Conservation (phyloP, 2,113 vertebrate genomes). For the Alexandromys fortis region DNA sequence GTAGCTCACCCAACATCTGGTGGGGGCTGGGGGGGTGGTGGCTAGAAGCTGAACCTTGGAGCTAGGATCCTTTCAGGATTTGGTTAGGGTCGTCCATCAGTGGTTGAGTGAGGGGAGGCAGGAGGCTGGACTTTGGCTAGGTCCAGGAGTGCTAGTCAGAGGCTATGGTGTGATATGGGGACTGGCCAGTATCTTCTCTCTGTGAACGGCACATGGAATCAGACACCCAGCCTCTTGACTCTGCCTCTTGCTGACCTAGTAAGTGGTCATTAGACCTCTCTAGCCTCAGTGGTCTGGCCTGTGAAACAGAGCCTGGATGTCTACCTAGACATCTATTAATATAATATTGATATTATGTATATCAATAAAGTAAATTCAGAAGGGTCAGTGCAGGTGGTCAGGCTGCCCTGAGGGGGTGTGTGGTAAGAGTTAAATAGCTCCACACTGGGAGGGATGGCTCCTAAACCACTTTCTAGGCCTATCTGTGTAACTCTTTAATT, state of each 20-base stretch:
- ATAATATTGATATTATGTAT: too few relatives aligned
- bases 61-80: constrained; percentile 55
- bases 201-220: neutral
- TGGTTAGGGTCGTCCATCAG: constrained; percentile 71
- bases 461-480: neutral
- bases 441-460: neutral
- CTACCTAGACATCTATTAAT: too few relatives aligned
- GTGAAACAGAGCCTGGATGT: neutral
- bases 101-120: neutral
- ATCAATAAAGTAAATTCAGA: neutral
- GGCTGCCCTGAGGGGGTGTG: neutral
- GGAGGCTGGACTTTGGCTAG: neutral
- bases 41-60: neutral
- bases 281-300: neutral
- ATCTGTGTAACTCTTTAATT: neutral
- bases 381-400: neutral
- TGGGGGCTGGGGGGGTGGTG: neutral
- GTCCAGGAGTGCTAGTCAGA: neutral
- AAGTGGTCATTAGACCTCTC: neutral
- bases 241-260: neutral
- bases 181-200: neutral
- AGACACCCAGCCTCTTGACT: neutral
- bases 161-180: accelerated
- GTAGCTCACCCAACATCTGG: constrained; percentile 6
- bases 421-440: neutral